Evolutionary conservation across 2,888 invertebrate species (phyloP), one percentile per base, ranked within the genome.

Genomic region (Calameuta pallipes): DNA sequence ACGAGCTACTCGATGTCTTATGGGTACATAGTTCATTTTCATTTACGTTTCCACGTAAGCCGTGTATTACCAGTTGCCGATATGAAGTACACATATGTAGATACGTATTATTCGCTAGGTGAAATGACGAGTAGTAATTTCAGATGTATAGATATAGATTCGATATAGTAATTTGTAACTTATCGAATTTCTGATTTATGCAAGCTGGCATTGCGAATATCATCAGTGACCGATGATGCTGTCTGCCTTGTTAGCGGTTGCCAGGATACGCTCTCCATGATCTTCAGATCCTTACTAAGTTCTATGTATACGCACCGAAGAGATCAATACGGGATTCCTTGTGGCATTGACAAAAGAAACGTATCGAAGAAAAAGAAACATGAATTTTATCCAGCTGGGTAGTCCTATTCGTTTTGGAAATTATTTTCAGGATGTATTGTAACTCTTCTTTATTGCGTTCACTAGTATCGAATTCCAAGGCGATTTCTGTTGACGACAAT

Each of bases 111-210:
- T 23, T 56, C 9, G 56, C 56, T 56, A 56, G 23, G 56, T 56
- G 9, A 9, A 56, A 56, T 23, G 23, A 56, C 56, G 23, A 56
- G 56, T 56, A 56, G 56, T 23, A 9, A 9, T 23, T 56, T 56
- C 23, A 9, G 56, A 9, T 56, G 9, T 56, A 23, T 56, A 23
- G 9, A 56, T 23, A 56, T 56, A 23, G 56, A 56, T 56, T 23
- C 30, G 6, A 9, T 71, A 31, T 3, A 23, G 31, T 30, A 34
- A 71, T 71, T 71, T 76, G 75, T 71, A 69, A 76, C 80, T 81
- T 82, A 81, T 82, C 82, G 76, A 78, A 79, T 82, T 80, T 75
- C 80, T 81, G 79, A 82, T 80, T 80, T 80, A 80, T 80, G 76
- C 70, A 68, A 71, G 11, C 23, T 56, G 56, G 23, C 56, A 23